Evolutionary conservation across 1,140 invertebrate genomes (phyloP).

Genomic region (Drosophila kikkawai): DNA sequence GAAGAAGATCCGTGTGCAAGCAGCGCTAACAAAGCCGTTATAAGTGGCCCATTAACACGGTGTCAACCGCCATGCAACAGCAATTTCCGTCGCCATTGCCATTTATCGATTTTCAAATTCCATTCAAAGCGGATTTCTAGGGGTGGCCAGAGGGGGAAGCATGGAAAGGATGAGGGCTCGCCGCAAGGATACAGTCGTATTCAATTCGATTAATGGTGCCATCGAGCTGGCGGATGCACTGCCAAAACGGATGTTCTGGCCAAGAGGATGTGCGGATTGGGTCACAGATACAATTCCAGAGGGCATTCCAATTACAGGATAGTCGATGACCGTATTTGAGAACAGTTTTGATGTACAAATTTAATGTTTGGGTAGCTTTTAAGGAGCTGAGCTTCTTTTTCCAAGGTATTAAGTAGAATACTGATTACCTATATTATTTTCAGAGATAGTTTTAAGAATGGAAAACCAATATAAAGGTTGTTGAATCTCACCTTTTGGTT

Average conservation of each 20-base stretch:
- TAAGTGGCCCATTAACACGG: slow-evolving; percentile 64
- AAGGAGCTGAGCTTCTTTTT: no score
- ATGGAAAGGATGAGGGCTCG: neutral
- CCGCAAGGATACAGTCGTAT: slow-evolving; percentile 33
- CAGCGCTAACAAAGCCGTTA: slow-evolving; percentile 42
- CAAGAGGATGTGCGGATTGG: slow-evolving; percentile 19
- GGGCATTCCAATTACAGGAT: slow-evolving; percentile 6
- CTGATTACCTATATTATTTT: neutral
- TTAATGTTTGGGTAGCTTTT: neutral
- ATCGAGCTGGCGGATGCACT: slow-evolving; percentile 31
- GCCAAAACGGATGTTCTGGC: slow-evolving; percentile 18
- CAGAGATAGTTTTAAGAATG: neutral
- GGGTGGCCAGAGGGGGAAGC: neutral
- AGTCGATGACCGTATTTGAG: neutral
- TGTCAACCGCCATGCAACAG: slow-evolving; percentile 66
- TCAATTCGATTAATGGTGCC: slow-evolving; percentile 44
- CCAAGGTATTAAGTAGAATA: neutral
- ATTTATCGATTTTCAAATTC: slow-evolving; percentile 62
- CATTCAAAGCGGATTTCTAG: slow-evolving; percentile 34
- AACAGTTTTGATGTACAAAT: neutral
- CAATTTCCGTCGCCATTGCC: slow-evolving; percentile 56
- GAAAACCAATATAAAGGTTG: no score
- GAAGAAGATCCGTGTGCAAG: slow-evolving; percentile 24
- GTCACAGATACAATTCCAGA: slow-evolving; percentile 13
- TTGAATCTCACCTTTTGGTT: slow-evolving; percentile 71